Base-by-base conservation (phyloP, 2,113 vertebrate genomes). In the Sylvicapra grimmia region DNA sequence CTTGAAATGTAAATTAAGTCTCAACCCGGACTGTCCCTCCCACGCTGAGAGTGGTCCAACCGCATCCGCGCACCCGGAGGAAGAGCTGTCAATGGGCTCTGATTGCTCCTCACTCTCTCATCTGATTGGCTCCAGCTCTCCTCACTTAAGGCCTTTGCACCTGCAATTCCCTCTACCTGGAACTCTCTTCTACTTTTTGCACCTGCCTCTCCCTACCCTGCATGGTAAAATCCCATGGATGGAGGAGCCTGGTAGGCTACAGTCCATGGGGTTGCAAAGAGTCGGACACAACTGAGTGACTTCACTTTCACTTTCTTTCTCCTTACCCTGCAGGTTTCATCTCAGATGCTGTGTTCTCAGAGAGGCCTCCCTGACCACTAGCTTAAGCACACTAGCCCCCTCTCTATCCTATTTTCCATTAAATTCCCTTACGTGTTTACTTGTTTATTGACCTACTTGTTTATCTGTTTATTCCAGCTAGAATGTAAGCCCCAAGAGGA, bases 1-100 rank as follows among this genome's bases (percentile, higher is more conserved):
- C 92, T 96, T 94, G 95, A 97, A 97, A 98, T 58, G 97, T 65
- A 97, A 96, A 94, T 93, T 93, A 98, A 88, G 86, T 87, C 94
- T 92, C 89, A 79, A 19, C 54, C 29, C 25, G 31, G 49, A 36
- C 59, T 4, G 16, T 23, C 82, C 61, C 82, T 44, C 36, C 83
- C 80, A 13, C 4, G 15, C 58, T 25, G 11, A 12, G 10, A 65
- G 87, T 54, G 40, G 40, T 56, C 72, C 8, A 15, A 77, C 14
- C 8, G n/a, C 59, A 21, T 21, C n/a, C 4, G 8, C 0, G 19
- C 15, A 14, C n/a, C 31, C 4, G 12, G 85, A 59, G 77, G 8
- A 40, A 61, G 97, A 11, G 68, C 27, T 4, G 23, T 47, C n/a
- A 25, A 2, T 27, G 44, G 56, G 72, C 6, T n/a, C 23, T 23